Conservation (phyloP, 2,888 invertebrate species). For the Bembecia ichneumoniformis region DNA sequence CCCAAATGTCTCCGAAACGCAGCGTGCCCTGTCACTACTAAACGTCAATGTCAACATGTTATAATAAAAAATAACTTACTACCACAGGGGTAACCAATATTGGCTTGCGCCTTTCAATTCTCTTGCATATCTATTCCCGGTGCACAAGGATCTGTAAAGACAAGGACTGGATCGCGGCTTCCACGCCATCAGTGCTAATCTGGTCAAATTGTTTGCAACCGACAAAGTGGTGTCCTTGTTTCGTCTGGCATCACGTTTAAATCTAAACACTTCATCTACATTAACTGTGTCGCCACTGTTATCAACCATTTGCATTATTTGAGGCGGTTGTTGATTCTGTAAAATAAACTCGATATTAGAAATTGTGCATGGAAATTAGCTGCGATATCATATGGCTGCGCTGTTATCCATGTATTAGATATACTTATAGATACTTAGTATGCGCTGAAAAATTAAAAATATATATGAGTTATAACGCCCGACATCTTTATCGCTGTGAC, state of each 20-base stretch:
- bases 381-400: too few relatives aligned
- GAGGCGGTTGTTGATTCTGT: constrained; percentile 49
- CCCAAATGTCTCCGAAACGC: too few relatives aligned
- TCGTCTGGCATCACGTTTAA: constrained; percentile 34
- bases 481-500: too few relatives aligned
- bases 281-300: constrained; percentile 42
- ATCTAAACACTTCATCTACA: constrained; percentile 58
- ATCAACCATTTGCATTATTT: constrained; percentile 62
- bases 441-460: too few relatives aligned
- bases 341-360: constrained; percentile 3
- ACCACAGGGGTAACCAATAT: constrained; percentile 83
- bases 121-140: constrained; percentile 77
- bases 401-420: too few relatives aligned
- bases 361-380: too few relatives aligned
- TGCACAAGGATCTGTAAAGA: constrained; percentile 75
- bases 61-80: constrained; percentile 59
- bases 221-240: constrained; percentile 39
- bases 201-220: constrained; percentile 68
- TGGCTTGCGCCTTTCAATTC: constrained; percentile 66
- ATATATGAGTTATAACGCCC: too few relatives aligned
- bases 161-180: constrained; percentile 72
- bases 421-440: constrained; percentile 1
- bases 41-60: too few relatives aligned
- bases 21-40: too few relatives aligned
- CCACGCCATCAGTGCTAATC: constrained; percentile 64